Evolutionary conservation across 2,888 invertebrate species (phyloP), one percentile per base, ranked within the genome.

Genomic region (Dryadula phaetusa): DNA sequence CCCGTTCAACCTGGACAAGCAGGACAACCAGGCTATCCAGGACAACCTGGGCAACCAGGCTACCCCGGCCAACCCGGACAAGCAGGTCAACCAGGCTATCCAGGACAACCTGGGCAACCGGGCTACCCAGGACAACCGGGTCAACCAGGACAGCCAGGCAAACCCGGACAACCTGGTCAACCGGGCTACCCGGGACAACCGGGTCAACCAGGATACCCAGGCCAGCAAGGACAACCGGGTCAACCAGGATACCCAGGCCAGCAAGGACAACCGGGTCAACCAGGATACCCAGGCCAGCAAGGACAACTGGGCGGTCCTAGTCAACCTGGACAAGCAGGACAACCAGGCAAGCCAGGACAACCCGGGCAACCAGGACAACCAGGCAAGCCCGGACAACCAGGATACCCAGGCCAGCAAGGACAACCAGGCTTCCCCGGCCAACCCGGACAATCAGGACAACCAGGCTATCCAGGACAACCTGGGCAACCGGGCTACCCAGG

Each of bases 371-470:
- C 64, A 25, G 67, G 66, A 7, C n/a, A 60, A 14, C 58, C 64
- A 14, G 64, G 69, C 8, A 12, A 65, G 2, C 64, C 78, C 86
- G n/a, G n/a, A n/a, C n/a, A n/a, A n/a, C n/a, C n/a, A n/a, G 2
- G 69, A 20, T 44, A 72, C 72, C 71, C 73, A 8, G 62, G 79
- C 3, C 65, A 67, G 3, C 74, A 74, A 16, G 77, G 78, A 25
- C 77, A 74, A 12, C 79, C 81, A 2, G 75, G 77, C 10, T 20
- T 72, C 2, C 76, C 75, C 52, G 76, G 78, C 18, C 62, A 73
- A 54, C 90, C 89, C 32, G 73, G 77, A 0, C 25, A 40, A 14
- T 56, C 64, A 46, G 93, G 90, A 52, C 87, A 81, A 16, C 94
- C 93, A 12, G 88, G 87, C 0, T 10, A 74, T 1, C 76, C 76